Conservation (phyloP, 2,797 vertebrate species). For the Tokudaia tokunoshimensis region DNA sequence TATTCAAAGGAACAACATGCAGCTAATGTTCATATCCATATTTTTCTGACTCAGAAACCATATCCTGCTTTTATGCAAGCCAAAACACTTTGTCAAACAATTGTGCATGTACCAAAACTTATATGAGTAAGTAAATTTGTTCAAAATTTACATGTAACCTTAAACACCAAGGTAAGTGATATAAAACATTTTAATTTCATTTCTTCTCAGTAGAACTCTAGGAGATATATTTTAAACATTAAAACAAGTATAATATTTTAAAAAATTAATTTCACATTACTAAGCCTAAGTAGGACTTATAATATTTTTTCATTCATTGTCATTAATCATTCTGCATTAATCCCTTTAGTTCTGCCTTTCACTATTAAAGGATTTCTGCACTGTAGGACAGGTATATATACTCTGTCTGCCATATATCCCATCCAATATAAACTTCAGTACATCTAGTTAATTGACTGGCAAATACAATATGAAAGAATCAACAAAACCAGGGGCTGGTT, state of each 20-base stretch:
- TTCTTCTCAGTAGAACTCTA: neutral
- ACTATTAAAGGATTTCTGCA: neutral
- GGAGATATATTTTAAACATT: neutral
- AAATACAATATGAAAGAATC: neutral
- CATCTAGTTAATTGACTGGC: neutral
- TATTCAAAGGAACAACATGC: neutral
- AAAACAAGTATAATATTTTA: neutral
- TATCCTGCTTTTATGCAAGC: neutral
- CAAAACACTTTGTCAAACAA: neutral
- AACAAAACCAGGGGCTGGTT: too few species aligned
- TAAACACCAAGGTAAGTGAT: neutral
- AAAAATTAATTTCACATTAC: slow-evolving; percentile 6
- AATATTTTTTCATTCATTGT: neutral
- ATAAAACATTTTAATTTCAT: neutral
- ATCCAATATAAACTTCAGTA: neutral
- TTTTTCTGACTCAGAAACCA: neutral
- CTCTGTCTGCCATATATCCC: neutral
- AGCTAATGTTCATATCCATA: neutral
- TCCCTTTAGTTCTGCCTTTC: neutral
- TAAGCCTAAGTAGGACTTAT: neutral
- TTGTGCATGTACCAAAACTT: neutral
- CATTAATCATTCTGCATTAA: slow-evolving; percentile 4
- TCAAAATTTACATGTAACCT: neutral
- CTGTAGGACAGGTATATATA: neutral
- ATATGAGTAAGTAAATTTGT: neutral